Conservation (phyloP, 37 sponge, comb jelly and placozoan species). For the Eunapius fragilis region DNA sequence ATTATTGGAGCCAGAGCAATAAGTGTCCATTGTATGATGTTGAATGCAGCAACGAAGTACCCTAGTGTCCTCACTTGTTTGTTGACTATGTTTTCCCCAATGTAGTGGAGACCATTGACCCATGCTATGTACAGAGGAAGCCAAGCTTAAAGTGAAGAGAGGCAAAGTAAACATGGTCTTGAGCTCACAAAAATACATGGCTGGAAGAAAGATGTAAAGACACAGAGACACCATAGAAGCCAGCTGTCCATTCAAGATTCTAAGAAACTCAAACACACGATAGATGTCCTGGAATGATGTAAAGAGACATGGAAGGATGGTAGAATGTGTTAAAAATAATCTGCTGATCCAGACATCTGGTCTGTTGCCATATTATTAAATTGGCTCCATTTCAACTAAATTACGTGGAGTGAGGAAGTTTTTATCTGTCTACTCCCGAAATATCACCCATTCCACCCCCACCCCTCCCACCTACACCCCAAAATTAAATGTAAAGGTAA, state of each 20-base stretch:
- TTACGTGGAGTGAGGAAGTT: too few relatives aligned
- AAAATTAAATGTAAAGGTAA: too few relatives aligned
- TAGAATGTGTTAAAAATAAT: too few relatives aligned
- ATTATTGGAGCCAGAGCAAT: slow-evolving; percentile 22
- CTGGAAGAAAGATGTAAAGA: slow-evolving; percentile 35
- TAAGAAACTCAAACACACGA: slow-evolving; percentile 18
- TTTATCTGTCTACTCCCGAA: too few relatives aligned
- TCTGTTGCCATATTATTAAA: too few relatives aligned
- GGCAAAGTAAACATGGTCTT: background rate
- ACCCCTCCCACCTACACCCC: too few relatives aligned
- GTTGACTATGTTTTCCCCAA: background rate
- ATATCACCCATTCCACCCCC: too few relatives aligned
- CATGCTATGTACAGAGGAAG: too few relatives aligned
- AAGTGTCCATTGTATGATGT: slow-evolving; percentile 19
- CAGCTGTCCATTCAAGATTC: slow-evolving; percentile 27
- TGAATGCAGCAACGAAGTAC: background rate
- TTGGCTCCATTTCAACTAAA: too few relatives aligned
- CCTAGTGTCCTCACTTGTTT: background rate
- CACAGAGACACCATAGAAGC: slow-evolving; percentile 9
- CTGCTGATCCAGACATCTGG: too few relatives aligned
- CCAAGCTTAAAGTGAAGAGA: too few relatives aligned
- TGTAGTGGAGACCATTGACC: background rate
- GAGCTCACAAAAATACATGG: slow-evolving; percentile 19
- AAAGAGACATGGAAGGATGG: background rate
- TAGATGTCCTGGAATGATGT: slow-evolving; percentile 21